Evolutionary conservation across 2,888 invertebrate species (phyloP), one percentile per base, ranked within the genome.

Genomic region (Odontocerum albicorne): DNA sequence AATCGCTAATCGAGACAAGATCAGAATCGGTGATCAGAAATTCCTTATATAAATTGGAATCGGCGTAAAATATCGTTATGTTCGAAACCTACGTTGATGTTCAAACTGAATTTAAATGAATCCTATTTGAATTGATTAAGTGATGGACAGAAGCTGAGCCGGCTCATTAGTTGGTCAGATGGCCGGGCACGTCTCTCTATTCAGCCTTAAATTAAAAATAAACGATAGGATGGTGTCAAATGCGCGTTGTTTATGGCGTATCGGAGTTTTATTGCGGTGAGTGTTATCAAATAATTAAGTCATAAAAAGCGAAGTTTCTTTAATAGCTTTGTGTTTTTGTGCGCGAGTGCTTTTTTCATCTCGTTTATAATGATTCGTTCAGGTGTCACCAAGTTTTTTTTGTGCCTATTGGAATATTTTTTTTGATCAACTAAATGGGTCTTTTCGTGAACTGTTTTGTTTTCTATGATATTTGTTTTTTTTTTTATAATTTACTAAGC

Each of bases 61-160:
- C 22, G 27, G 22, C 27, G 22, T 47, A 43, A 49, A 49, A 55
- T 49, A 49, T 49, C 27, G 43, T 38, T 27, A 32, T 52, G 17
- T 45, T 40, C 33, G 39, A 38, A 44, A 49, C 43, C 44, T 33
- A 43, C 50, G 44, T 58, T 49, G 47, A 51, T 42, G 50, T 22
- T 33, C 50, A 55, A 59, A 51, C 55, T 59, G 58, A 59, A 55
- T 59, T 55, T 59, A 59, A 59, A 59, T 59, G 17, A 51, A 19
- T 10, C 50, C 36, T 19, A 50, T 58, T 58, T 50, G 58, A 57
- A 56, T 51, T 56, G 38, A 56, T 56, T 56, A 56, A 32, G 15
- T 19, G 16, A 45, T 53, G 35, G 52, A 52, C 57, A 45, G 57
- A 49, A 57, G 57, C 57, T 38, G 39, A 47, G 22, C 49, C 12